These are phyloP conservation scores for Epiperipatus broadwayi DNA, from an alignment of 2,888 invertebrate species.

Conservation along the genomic window DNA sequence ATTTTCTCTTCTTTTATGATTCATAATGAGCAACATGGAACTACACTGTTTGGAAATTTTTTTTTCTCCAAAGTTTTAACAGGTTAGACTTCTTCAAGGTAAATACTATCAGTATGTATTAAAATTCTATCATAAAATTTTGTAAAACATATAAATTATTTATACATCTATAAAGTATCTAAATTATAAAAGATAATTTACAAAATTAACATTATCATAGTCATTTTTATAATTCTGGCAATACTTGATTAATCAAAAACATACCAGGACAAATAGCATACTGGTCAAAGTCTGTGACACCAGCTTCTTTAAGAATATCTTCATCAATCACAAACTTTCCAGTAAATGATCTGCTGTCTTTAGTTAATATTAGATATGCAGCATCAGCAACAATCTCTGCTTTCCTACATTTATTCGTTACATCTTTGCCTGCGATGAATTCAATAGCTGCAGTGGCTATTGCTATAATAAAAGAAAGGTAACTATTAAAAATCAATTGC, in stretches of 20 bases:
- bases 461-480: constrained; percentile 34
- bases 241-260: too few species aligned
- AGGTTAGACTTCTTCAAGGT: too few species aligned
- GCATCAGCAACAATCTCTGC: constrained; percentile 75
- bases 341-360: constrained; percentile 53
- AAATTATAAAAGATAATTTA: constrained; percentile 36
- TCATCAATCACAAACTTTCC: constrained; percentile 89
- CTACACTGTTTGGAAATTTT: too few species aligned
- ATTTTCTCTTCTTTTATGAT: too few species aligned
- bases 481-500: constrained; percentile 19
- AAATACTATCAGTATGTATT: too few species aligned
- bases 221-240: too few species aligned
- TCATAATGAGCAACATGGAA: too few species aligned
- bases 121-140: too few species aligned
- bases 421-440: constrained; percentile 43
- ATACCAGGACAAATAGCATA: constrained; percentile 65
- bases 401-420: constrained; percentile 46
- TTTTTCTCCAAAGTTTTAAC: too few species aligned
- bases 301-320: constrained; percentile 53
- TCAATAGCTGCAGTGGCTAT: constrained; percentile 71
- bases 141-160: too few species aligned
- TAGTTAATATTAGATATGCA: constrained; percentile 57
- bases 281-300: constrained; percentile 58
- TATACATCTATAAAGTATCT: too few species aligned
- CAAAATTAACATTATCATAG: too few species aligned